phyloP scores from a whole-genome alignment of 2,797 vertebrate genomes.

The Monodelphis domestica region DNA sequence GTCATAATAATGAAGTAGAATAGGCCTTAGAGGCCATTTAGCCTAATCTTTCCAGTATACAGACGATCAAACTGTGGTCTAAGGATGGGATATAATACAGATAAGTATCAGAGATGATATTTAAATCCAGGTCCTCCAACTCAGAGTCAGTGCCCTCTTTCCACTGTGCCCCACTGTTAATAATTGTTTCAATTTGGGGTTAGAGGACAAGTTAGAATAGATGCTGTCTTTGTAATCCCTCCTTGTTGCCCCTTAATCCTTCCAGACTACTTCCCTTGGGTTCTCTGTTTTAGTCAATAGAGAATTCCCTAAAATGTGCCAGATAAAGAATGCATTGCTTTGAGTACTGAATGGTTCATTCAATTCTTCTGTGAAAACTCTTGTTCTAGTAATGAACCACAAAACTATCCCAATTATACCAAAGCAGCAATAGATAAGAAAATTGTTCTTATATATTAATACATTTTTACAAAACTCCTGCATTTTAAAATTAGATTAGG shows the following conservation, averaged over 20 bases:
- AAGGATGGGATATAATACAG: background rate
- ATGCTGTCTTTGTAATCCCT: background rate
- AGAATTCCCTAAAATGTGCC: background rate
- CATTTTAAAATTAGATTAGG: background rate
- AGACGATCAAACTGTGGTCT: background rate
- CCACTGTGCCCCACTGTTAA: background rate
- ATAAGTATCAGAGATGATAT: background rate
- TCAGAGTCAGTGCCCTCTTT: background rate
- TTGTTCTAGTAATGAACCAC: background rate
- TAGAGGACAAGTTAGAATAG: background rate
- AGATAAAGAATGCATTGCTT: background rate
- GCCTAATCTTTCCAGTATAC: background rate
- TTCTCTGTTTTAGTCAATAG: background rate
- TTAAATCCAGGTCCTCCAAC: background rate
- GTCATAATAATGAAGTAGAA: background rate
- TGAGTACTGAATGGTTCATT: background rate
- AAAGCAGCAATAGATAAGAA: background rate
- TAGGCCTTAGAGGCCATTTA: background rate
- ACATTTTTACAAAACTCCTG: background rate
- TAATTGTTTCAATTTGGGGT: background rate
- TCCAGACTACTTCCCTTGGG: background rate
- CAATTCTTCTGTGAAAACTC: background rate
- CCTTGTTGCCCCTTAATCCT: background rate
- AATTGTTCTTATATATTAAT: background rate
- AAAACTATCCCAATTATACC: background rate